Conservation (phyloP, 23 tunicate genomes). For the Pegea sp. region DNA sequence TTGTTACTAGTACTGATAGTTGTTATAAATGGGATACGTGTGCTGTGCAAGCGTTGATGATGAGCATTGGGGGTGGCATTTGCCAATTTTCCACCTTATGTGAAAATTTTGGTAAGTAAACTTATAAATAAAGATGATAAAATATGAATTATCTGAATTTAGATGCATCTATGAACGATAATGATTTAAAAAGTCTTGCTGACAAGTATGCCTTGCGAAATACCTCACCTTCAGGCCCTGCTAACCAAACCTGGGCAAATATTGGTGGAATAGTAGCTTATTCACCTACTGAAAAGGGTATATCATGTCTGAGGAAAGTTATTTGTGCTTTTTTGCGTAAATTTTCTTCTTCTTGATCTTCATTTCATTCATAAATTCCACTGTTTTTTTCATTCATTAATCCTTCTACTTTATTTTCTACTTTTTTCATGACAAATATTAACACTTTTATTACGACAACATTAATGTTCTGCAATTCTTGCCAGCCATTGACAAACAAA, state of each 20-base stretch:
- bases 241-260: slow-evolving; percentile 19
- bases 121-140: neutral
- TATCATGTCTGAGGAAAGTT: slow-evolving; percentile 2
- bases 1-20: slow-evolving; percentile 19
- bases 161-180: neutral
- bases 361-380: too few relatives aligned
- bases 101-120: slow-evolving; percentile 4
- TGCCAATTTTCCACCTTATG: neutral
- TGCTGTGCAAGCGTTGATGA: slow-evolving; percentile 50
- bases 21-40: slow-evolving; percentile 89
- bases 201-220: neutral
- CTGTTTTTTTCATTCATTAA: too few relatives aligned
- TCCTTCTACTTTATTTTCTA: too few relatives aligned
- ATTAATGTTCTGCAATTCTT: too few relatives aligned
- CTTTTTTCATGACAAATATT: too few relatives aligned
- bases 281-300: slow-evolving; percentile 4
- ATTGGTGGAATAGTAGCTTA: slow-evolving; percentile 27
- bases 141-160: neutral
- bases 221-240: neutral
- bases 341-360: too few relatives aligned
- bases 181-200: neutral
- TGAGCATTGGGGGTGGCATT: slow-evolving; percentile 36
- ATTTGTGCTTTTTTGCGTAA: too few relatives aligned
- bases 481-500: too few relatives aligned
- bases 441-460: too few relatives aligned